Conservation (phyloP, 2,888 invertebrate species). For the Diarsia rubi region DNA sequence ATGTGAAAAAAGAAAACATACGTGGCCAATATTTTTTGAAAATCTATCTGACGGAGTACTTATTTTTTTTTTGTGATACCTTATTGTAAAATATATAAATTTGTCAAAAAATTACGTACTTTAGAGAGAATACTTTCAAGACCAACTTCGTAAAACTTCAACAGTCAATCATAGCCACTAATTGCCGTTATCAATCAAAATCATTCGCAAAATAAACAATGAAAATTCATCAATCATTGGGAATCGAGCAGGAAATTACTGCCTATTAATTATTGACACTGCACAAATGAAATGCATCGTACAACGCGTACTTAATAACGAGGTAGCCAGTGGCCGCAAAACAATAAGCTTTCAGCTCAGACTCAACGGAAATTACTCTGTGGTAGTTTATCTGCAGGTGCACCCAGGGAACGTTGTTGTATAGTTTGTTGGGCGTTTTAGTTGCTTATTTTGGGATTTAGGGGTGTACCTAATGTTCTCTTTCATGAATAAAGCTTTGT, state of each 20-base stretch:
- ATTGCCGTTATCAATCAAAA: conserved; percentile 4
- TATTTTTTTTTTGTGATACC: too few species aligned
- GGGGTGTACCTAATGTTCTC: background rate
- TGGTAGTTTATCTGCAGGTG: conserved; percentile 72
- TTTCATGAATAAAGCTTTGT: background rate
- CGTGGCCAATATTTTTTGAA: too few species aligned
- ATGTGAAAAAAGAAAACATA: too few species aligned
- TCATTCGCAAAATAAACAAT: conserved; percentile 20
- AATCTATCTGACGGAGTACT: too few species aligned
- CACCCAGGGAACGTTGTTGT: conserved; percentile 35
- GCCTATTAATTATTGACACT: conserved; percentile 51
- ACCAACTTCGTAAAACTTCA: background rate
- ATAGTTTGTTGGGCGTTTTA: conserved; percentile 30
- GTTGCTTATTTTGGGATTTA: conserved; percentile 16
- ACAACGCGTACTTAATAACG: conserved; percentile 41
- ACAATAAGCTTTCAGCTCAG: conserved; percentile 74
- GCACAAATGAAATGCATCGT: conserved; percentile 50
- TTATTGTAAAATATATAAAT: background rate
- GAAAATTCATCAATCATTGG: conserved; percentile 15
- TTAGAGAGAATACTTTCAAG: background rate
- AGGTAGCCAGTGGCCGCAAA: conserved; percentile 45
- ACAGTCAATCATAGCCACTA: background rate
- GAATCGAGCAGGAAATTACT: conserved; percentile 43
- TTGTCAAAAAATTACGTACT: background rate
- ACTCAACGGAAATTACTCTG: conserved; percentile 79